Conservation (phyloP, 1,140 invertebrate species). For the Xylocopa sonorina region DNA sequence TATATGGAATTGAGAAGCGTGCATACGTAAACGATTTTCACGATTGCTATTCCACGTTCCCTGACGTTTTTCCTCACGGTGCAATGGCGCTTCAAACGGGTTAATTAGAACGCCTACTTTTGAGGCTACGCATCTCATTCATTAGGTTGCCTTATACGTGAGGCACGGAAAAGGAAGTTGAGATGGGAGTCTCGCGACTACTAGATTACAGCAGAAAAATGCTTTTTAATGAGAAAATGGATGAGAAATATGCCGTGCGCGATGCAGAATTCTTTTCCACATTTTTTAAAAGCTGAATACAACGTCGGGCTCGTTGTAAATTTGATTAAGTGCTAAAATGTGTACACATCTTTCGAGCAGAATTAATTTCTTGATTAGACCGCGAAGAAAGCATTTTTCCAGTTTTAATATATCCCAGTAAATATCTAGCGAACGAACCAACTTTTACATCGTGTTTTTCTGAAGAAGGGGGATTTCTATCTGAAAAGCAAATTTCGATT, state of each 20-base stretch:
- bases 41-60: constrained; percentile 2
- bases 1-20: neutral
- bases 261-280: neutral
- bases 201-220: neutral
- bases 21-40: neutral
- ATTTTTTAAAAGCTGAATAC: neutral
- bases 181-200: neutral
- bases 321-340: too few relatives aligned
- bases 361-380: neutral
- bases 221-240: neutral
- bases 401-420: too few relatives aligned
- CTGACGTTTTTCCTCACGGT: neutral
- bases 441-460: too few relatives aligned
- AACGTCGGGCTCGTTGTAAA: too few relatives aligned
- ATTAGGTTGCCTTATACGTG: neutral
- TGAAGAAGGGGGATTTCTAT: neutral
- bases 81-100: neutral
- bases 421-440: too few relatives aligned
- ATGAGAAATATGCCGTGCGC: neutral
- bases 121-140: neutral
- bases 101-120: constrained; percentile 28
- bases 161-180: neutral
- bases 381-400: too few relatives aligned
- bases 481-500: neutral
- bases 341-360: too few relatives aligned